Evolutionary conservation across 2,888 invertebrate genomes (phyloP).

Genomic region (Drosophila austrosaltans): DNA sequence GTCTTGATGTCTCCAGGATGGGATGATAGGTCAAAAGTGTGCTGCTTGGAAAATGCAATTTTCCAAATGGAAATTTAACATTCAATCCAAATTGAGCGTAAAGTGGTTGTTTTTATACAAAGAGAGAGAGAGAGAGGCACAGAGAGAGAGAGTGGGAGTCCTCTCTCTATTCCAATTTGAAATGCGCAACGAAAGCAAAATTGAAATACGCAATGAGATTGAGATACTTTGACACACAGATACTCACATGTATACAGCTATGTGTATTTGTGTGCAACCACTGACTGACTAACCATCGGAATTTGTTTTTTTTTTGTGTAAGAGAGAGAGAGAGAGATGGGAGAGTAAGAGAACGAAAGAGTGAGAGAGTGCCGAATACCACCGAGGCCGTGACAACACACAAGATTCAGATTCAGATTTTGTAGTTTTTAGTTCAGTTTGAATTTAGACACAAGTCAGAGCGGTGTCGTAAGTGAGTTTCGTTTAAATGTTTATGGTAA

Average conservation of each 20-base stretch:
- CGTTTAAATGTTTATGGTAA: conserved; percentile 73
- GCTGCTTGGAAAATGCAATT: conserved; percentile 57
- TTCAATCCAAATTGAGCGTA: conserved; percentile 52
- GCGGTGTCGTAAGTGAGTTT: conserved; percentile 72
- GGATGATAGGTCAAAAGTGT: conserved; percentile 19
- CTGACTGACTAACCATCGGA: conserved; percentile 73
- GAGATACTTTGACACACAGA: conserved; percentile 40
- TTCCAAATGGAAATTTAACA: conserved; percentile 48
- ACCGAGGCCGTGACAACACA: conserved; percentile 6
- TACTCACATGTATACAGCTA: conserved; percentile 25
- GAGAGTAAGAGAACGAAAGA: conserved; percentile 20
- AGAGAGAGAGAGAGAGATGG: conserved; percentile 16
- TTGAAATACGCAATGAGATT: conserved; percentile 45
- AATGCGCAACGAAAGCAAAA: conserved; percentile 65
- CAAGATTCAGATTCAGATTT: conserved; percentile 59
- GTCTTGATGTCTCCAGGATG: background rate
- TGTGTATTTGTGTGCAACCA: conserved; percentile 55
- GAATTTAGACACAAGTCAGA: conserved; percentile 75
- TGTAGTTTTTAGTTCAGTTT: conserved; percentile 67
- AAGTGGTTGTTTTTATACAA: conserved; percentile 71
- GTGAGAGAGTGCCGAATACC: conserved; percentile 22
- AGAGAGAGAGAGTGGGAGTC: conserved; percentile 1
- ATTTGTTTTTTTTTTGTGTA: conserved; percentile 64
- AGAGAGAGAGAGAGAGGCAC: conserved; percentile 3
- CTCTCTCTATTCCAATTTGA: conserved; percentile 41